A percentile compares a stretch with the other conserved stretches of the same genome.
These are phyloP conservation scores for Holocentrus rufus DNA, from an alignment of 2,797 vertebrate species.

Conservation along the genomic window DNA sequence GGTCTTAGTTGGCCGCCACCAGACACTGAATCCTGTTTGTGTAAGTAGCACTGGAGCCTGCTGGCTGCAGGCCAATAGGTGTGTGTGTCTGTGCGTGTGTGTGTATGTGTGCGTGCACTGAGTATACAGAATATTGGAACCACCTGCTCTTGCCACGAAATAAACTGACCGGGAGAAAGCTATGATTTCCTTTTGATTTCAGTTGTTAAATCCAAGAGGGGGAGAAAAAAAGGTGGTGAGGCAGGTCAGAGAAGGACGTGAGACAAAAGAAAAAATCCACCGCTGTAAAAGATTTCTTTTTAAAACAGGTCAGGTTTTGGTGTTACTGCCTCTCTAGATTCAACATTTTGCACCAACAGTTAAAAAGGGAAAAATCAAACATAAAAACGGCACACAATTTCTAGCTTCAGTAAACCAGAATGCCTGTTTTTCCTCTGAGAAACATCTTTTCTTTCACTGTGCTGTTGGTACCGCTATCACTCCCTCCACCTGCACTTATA, in stretches of 20 bases:
- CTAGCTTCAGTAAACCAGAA: not conserved
- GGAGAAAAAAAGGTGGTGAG: not conserved
- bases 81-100: not conserved
- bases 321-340: too few relatives aligned
- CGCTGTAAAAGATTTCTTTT: too few relatives aligned
- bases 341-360: too few relatives aligned
- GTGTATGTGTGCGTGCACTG: not conserved
- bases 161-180: not conserved
- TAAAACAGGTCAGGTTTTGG: too few relatives aligned
- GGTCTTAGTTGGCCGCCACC: too few relatives aligned
- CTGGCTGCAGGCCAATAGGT: not conserved
- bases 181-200: not conserved
- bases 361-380: too few relatives aligned
- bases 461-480: not conserved
- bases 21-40: constrained; percentile 12
- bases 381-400: too few relatives aligned
- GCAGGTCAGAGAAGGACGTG: not conserved
- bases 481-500: constrained; percentile 5
- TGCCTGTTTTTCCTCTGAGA: too few relatives aligned
- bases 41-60: too few relatives aligned
- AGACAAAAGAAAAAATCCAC: too few relatives aligned
- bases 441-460: too few relatives aligned
- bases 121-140: not conserved
- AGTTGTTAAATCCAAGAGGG: not conserved
- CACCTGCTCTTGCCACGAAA: not conserved